A percentile compares a stretch with the other conserved stretches of the same genome.
Evolutionary conservation across 2,888 invertebrate genomes (phyloP).

Genomic region (Halocaridina rubra): DNA sequence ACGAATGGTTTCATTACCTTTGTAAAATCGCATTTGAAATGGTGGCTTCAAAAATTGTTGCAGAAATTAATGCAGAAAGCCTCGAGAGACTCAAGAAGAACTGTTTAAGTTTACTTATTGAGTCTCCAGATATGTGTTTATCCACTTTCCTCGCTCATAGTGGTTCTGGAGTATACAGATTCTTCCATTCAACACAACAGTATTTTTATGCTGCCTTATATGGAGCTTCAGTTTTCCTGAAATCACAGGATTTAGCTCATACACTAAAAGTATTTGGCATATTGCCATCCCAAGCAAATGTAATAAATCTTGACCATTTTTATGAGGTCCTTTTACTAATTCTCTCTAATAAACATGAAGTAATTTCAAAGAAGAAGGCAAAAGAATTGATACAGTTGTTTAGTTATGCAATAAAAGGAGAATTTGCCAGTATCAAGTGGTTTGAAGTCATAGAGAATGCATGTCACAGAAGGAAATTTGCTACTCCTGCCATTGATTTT

Average conservation of each 20-base stretch:
- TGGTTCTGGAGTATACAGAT: not conserved
- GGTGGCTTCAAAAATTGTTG: not conserved
- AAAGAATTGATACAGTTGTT: not conserved
- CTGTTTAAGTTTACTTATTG: not conserved
- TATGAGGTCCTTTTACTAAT: slow-evolving; percentile 1
- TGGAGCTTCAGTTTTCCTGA: not conserved
- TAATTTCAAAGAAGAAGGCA: not conserved
- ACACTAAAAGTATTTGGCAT: not conserved
- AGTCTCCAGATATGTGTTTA: slow-evolving; percentile 23
- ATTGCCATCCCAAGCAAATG: not conserved
- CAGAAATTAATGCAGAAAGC: not conserved
- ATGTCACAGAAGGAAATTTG: not conserved
- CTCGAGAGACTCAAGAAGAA: not conserved
- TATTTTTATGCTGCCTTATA: slow-evolving; percentile 3
- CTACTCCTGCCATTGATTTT: not conserved
- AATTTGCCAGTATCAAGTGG: not conserved
- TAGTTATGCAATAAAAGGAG: not conserved
- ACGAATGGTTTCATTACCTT: not conserved
- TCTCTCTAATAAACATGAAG: not conserved
- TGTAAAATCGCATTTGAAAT: slow-evolving; percentile 11
- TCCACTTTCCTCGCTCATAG: slow-evolving; percentile 11
- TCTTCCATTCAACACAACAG: slow-evolving; percentile 36
- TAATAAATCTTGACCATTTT: not conserved
- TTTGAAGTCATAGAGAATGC: slow-evolving; percentile 15
- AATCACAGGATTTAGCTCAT: not conserved